Conservation (phyloP, 37 sponge, comb jelly and placozoan genomes). For the Ephydatia muelleri region DNA sequence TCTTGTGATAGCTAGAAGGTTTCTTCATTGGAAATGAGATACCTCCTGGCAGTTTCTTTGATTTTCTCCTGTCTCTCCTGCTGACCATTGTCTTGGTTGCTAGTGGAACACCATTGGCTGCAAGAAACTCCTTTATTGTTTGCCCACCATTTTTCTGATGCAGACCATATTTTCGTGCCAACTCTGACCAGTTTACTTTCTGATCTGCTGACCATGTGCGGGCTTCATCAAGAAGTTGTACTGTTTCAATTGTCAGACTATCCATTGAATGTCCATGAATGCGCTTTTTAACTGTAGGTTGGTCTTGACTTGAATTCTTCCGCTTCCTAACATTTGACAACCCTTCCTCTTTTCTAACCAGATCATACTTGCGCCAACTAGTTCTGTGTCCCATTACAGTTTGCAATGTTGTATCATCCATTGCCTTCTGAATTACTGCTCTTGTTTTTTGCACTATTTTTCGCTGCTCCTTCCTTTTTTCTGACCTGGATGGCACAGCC, state of each 20-base stretch:
- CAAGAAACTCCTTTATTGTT: conserved; percentile 14
- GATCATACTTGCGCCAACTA: conserved; percentile 18
- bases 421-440: not conserved
- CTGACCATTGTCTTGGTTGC: not conserved
- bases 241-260: not conserved
- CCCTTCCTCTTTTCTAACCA: conserved; percentile 20
- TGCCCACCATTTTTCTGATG: conserved; percentile 18
- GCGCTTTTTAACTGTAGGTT: conserved; percentile 6
- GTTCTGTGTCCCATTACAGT: conserved; percentile 17
- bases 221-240: conserved; percentile 18
- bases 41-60: not conserved
- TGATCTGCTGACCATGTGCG: conserved; percentile 11
- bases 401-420: not conserved
- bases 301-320: conserved; percentile 1
- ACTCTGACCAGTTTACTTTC: conserved; percentile 24
- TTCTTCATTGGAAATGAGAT: conserved; percentile 27
- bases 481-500: not conserved
- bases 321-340: not conserved
- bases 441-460: not conserved
- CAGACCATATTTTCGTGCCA: conserved; percentile 20
- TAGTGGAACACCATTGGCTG: conserved; percentile 16
- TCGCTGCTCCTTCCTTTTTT: not conserved
- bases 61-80: conserved; percentile 2
- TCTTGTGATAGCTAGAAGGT: conserved; percentile 5
- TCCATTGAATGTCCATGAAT: not conserved